These are phyloP conservation scores for Montipora cactus DNA, from an alignment of 64 coral and sea anemone genomes.

Conservation along the genomic window DNA sequence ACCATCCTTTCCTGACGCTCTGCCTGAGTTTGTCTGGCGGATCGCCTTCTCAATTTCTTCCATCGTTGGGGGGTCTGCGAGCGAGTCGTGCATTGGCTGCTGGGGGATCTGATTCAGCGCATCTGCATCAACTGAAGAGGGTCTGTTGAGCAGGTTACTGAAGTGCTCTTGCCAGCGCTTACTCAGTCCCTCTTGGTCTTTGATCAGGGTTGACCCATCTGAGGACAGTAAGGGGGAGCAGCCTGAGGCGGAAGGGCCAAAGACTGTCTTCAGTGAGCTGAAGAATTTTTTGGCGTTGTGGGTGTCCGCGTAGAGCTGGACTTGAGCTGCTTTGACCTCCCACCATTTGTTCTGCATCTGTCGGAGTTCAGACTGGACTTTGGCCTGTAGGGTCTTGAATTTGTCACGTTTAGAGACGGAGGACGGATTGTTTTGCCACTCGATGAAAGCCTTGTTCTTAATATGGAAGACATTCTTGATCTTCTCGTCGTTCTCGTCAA, in stretches of 20 bases:
- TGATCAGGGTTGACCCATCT: constrained; percentile 53
- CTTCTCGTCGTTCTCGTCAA: too few relatives aligned
- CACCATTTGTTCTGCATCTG: too few relatives aligned
- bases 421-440: too few relatives aligned
- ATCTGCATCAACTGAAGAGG: neutral
- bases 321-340: too few relatives aligned
- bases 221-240: constrained; percentile 45
- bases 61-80: neutral
- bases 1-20: constrained; percentile 53
- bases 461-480: too few relatives aligned
- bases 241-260: neutral
- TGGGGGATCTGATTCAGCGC: neutral
- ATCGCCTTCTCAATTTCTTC: constrained; percentile 76
- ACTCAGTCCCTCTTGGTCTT: constrained; percentile 43
- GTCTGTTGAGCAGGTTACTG: constrained; percentile 8
- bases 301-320: too few relatives aligned
- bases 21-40: constrained; percentile 23
- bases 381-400: too few relatives aligned
- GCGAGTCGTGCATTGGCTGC: neutral
- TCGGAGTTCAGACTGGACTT: too few relatives aligned
- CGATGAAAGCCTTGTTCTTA: too few relatives aligned
- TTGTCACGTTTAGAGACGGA: too few relatives aligned
- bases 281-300: neutral
- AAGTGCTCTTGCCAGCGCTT: constrained; percentile 44
- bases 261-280: constrained; percentile 24